Evolutionary conservation across 1,140 invertebrate species (phyloP), one percentile per base, ranked within the genome.

Genomic region (Cryptotermes secundus): DNA sequence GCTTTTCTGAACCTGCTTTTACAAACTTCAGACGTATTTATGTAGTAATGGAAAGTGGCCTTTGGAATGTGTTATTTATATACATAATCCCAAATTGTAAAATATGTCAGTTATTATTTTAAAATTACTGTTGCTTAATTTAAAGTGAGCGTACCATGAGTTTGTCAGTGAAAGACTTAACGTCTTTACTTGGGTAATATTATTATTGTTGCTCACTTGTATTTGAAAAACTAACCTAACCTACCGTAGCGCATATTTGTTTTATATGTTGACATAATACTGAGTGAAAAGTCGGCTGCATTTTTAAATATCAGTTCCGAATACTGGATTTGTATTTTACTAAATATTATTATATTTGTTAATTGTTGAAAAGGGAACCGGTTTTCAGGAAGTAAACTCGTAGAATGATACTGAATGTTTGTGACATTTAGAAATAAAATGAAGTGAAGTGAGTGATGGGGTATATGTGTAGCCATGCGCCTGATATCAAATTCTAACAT

Each of bases 131-230:
- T n/a, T 31, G 6, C 31, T 26, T 31, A 31, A n/a, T 2, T 0
- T 31, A 31, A 72, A 72, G n/a, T 49, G 45, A 22, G 3, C 1
- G 59, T 72, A 16, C 59, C 59, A 87, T 87, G 87, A 85, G 86
- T 79, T 83, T 87, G 38, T 84, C 86, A 22, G 86, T 85, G 34
- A 87, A 87, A 82, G 87, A 87, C 38, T 80, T 87, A 31, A 86
- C 84, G 34, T 85, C 83, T 26, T 83, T 87, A 34, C 83, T 87
- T 31, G 83, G 85, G 87, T 87, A 85, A 86, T 36, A 31, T 83
- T 42, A 53, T 42, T 72, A 72, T 10, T 31, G 59, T 24, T 53
- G 24, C 9, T 35, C 9, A 19, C 34, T 31, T 31, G 14, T 49
- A n/a, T 72, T n/a, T n/a, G 6, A 72, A 7, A n/a, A 72, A n/a